These are phyloP conservation scores for Rutpela maculata DNA, from an alignment of 2,888 invertebrate species.

Conservation along the genomic window DNA sequence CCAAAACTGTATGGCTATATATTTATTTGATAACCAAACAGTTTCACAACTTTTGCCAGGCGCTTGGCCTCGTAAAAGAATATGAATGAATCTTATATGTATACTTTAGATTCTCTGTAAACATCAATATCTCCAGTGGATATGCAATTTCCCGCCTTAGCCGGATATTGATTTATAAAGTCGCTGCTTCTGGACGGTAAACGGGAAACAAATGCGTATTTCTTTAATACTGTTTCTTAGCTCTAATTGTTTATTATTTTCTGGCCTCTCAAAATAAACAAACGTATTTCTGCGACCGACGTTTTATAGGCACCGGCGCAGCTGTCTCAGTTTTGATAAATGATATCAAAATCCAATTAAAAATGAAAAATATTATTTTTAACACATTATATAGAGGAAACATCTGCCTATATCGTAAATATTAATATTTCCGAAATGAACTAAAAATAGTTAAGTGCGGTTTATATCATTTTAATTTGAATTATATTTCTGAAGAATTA, in stretches of 20 bases:
- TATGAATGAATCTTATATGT: not conserved
- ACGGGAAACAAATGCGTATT: not conserved
- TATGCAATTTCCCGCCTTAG: not conserved
- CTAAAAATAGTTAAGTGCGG: not conserved
- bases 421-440: constrained; percentile 4
- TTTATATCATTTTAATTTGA: constrained; percentile 1
- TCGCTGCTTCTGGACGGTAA: not conserved
- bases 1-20: not conserved
- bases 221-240: not conserved
- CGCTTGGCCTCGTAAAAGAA: not conserved
- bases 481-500: constrained; percentile 1
- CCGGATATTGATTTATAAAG: not conserved
- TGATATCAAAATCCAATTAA: constrained; percentile 7
- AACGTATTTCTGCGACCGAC: not conserved
- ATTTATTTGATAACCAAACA: not conserved
- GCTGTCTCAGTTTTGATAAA: not conserved
- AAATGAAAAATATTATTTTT: constrained; percentile 1
- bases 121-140: not conserved
- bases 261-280: not conserved
- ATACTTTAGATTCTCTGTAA: not conserved
- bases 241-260: not conserved
- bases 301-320: not conserved
- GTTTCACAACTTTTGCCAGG: not conserved
- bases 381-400: constrained; percentile 1
- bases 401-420: constrained; percentile 1